Base-by-base conservation (phyloP, 2,797 vertebrate genomes). In the Centropyge bicolor region DNA sequence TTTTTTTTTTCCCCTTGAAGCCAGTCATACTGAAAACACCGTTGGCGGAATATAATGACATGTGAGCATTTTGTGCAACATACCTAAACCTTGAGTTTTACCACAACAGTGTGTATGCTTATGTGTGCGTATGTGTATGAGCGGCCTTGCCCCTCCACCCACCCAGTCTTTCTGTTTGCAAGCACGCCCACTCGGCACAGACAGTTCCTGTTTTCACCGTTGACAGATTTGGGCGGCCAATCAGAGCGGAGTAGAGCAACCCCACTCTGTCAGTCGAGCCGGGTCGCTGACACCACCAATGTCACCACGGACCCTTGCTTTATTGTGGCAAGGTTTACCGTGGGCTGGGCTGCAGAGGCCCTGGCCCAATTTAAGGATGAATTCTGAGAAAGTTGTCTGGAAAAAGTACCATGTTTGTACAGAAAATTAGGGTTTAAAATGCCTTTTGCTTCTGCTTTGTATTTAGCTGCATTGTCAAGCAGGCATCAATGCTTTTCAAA, bases 171-270 rank as follows among this genome's bases (percentile, higher is more conserved):
- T 94, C 86, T 83, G 85, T 92, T 92, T 94, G 91, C 92, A 93
- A 93, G 93, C 91, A 92, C 94, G 91, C 94, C 95, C 91, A 96
- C 95, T 95, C 92, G 46, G 85, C 86, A 88, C 78, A 92, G 84
- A 86, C 88, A 89, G 94, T 96, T 96, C 95, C 95, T 96, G 96
- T 96, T 96, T 96, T 96, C 93, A 86, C 90, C 88, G 85, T 89
- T 92, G 91, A 94, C 90, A 89, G 88, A 79, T 86, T 48, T 55
- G 70, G 61, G 49, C 82, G 92, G 89, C 95, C 95, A 95, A 95
- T 96, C 90, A 91, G 83, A 90, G 83, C 72, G 63, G 67, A 78
- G 86, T 59, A 86, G 60, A 92, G 84, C 90, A 90, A 94, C 92
- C 60, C 80, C 60, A 73, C 90, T 83, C 83, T 74, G 76, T 90